Evolutionary conservation across 2,797 vertebrate species (phyloP).

Genomic region (Rachycentron canadum): DNA sequence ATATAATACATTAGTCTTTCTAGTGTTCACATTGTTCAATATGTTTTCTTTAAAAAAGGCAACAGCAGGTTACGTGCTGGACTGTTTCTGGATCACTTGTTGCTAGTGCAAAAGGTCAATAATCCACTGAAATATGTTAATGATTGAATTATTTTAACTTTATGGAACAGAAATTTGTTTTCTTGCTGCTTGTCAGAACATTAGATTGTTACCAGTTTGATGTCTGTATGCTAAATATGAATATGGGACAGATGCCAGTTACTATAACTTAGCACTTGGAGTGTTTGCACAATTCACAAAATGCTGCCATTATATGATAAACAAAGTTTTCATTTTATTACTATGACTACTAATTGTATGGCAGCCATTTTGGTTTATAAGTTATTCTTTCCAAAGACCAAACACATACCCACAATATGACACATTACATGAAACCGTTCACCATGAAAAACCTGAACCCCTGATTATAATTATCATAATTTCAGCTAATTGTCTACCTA

Average conservation of each 20-base stretch:
- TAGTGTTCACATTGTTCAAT: neutral
- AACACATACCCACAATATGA: slow-evolving; percentile 35
- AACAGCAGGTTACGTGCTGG: neutral
- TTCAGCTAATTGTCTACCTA: slow-evolving; percentile 73
- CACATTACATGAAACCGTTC: slow-evolving; percentile 47
- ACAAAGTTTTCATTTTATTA: too few relatives aligned
- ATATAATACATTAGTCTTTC: neutral
- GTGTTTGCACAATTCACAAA: slow-evolving; percentile 1
- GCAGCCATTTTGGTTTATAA: slow-evolving; percentile 33
- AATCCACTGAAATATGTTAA: neutral
- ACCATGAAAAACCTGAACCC: neutral
- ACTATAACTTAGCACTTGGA: too few relatives aligned
- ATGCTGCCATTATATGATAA: neutral
- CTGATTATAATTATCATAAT: slow-evolving; percentile 79
- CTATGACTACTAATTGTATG: too few relatives aligned
- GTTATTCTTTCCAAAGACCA: slow-evolving; percentile 37
- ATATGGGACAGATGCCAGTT: neutral
- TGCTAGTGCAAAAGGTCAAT: neutral
- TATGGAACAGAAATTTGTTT: neutral
- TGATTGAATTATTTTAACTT: neutral
- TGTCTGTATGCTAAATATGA: neutral
- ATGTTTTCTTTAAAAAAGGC: neutral
- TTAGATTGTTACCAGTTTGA: neutral
- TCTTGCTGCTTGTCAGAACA: neutral
- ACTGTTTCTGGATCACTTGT: neutral